Base-by-base conservation (phyloP, 2,113 vertebrate species). In the Melanostigma gelatinosum region DNA sequence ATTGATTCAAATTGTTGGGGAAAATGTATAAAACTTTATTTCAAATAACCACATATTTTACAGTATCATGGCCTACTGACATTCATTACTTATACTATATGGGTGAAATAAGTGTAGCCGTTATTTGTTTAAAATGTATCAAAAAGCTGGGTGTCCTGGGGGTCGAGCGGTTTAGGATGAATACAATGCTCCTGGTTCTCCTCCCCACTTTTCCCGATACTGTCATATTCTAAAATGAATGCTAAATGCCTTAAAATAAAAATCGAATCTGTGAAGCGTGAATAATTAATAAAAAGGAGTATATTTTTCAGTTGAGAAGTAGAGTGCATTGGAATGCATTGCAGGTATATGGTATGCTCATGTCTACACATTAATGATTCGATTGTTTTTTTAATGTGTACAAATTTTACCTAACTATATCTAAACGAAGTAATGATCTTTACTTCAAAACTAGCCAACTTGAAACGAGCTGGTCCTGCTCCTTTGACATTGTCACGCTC, bases 401-500 rank as follows among this genome's bases (percentile, higher is more conserved):
- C 40, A 81, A 77, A 54, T 80, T 6, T 6, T 32, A 52, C 11
- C 29, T 72, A 82, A 76, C 52, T 76, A 34, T 74, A 75, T 16
- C 48, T 78, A 64, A 80, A 84, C 2, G 6, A 65, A 40, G 58
- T 73, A 79, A 79, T 85, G 79, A 81, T 90, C 80, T 82, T 86
- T 79, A 65, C 68, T 68, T 85, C 38, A 84, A 76, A 83, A 69
- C 66, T 67, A 58, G 87, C 79, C 85, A 87, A 84, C 80, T 85
- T 86, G 80, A 87, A 85, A 80, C 7, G 69, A 82, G 80, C 69
- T 38, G 83, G 83, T 88, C 83, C 72, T 72, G 83, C 77, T 85
- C 89, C 82, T 89, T 91, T 93, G 89, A 94, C 94, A 92, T 89
- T 87, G 89, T 91, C 89, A 83, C 82, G 88, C 89, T 92, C 86